Evolutionary conservation across 2,797 vertebrate genomes (phyloP).

Genomic region (Hydrophis major): DNA sequence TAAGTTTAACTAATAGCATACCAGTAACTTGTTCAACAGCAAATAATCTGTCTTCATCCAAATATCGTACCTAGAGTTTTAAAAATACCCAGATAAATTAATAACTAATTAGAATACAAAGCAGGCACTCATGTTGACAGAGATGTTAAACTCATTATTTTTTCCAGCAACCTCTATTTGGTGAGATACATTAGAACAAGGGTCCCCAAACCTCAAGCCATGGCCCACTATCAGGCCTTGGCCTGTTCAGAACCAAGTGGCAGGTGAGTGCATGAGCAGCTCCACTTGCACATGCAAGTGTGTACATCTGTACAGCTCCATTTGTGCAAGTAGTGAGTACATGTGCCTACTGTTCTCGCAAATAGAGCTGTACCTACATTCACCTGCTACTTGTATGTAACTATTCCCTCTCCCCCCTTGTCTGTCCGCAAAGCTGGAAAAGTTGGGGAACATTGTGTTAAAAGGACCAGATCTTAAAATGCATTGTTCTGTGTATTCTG

Average conservation of each 20-base stretch:
- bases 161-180: background rate
- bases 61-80: conserved; percentile 72
- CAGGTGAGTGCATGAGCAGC: background rate
- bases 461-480: background rate
- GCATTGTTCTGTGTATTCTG: background rate
- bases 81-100: background rate
- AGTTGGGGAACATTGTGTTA: background rate
- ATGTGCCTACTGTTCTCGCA: too few species aligned
- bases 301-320: background rate
- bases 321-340: background rate
- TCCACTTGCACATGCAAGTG: background rate
- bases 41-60: conserved; percentile 78
- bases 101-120: background rate
- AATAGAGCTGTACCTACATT: background rate
- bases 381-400: background rate
- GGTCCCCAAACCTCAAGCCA: background rate
- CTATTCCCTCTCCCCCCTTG: background rate
- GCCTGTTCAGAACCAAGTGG: background rate
- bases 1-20: conserved; percentile 78
- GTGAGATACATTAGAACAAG: background rate
- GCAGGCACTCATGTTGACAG: background rate
- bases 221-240: background rate
- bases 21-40: conserved; percentile 77
- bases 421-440: background rate
- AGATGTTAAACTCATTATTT: background rate